These are phyloP conservation scores for Ameiurus melas DNA, from an alignment of 2,113 vertebrate species.

Conservation along the genomic window DNA sequence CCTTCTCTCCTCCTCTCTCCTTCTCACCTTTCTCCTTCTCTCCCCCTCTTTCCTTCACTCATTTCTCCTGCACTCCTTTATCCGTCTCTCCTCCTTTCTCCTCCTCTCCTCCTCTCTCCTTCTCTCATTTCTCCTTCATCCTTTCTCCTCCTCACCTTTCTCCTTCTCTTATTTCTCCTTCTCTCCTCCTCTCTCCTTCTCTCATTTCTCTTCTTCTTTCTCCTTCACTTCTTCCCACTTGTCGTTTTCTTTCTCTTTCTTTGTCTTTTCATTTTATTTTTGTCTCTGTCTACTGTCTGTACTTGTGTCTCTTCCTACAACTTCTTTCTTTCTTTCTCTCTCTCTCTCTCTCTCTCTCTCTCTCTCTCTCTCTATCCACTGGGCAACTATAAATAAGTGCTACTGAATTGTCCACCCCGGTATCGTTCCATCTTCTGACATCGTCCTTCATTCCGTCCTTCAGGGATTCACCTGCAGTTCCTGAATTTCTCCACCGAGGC, in stretches of 20 bases:
- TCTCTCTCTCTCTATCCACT: background rate
- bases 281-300: background rate
- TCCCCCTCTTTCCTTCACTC: background rate
- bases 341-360: background rate
- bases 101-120: no score
- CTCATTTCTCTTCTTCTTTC: background rate
- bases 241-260: background rate
- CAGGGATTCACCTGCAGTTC: conserved; percentile 96
- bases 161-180: background rate
- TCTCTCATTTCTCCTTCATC: no score
- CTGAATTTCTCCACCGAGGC: conserved; percentile 97
- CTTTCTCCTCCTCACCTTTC: background rate
- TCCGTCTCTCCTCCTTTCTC: background rate
- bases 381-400: background rate
- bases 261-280: background rate
- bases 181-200: background rate
- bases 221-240: background rate
- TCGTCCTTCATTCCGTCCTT: conserved; percentile 51
- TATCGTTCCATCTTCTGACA: background rate
- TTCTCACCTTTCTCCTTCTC: no score
- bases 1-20: background rate
- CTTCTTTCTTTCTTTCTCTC: background rate
- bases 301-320: background rate
- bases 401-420: background rate
- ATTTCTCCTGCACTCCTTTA: no score